Conservation (phyloP, 1,140 invertebrate genomes). For the Neodiprion virginianus region DNA sequence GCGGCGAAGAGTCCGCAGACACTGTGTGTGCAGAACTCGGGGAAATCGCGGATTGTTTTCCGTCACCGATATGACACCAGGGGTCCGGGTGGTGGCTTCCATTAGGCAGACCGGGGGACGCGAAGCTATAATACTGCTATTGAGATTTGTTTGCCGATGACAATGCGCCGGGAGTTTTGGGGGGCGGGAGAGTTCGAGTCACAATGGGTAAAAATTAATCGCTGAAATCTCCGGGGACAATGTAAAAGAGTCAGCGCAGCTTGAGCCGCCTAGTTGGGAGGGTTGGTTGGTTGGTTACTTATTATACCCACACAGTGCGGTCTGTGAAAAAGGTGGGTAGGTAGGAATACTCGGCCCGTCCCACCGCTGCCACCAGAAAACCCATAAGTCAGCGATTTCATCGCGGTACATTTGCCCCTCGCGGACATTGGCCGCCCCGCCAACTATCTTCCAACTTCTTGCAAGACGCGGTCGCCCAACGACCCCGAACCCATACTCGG, state of each 20-base stretch:
- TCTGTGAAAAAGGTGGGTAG: conserved; percentile 48
- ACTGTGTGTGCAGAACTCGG: neutral
- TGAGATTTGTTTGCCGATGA: conserved; percentile 57
- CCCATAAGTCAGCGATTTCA: conserved; percentile 55
- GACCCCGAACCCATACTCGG: no score
- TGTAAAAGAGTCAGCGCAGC: conserved; percentile 50
- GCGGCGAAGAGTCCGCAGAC: neutral
- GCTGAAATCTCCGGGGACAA: conserved; percentile 59
- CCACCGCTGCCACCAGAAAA: conserved; percentile 19
- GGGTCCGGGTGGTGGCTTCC: conserved; percentile 32
- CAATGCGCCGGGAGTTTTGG: conserved; percentile 40
- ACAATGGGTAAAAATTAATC: conserved; percentile 56
- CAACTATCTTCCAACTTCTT: neutral
- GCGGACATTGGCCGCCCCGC: neutral
- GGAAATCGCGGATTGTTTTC: neutral
- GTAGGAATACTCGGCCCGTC: neutral
- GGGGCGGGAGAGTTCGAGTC: conserved; percentile 17
- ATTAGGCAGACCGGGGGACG: conserved; percentile 43
- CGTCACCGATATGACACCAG: neutral
- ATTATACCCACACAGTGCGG: conserved; percentile 14
- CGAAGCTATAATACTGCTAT: conserved; percentile 54
- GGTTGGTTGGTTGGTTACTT: conserved; percentile 30
- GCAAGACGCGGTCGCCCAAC: no score
- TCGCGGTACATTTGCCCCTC: conserved; percentile 44
- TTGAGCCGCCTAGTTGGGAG: conserved; percentile 19